These are phyloP conservation scores for Pilophorus perplexus DNA, from an alignment of 2,888 invertebrate species.

Conservation along the genomic window DNA sequence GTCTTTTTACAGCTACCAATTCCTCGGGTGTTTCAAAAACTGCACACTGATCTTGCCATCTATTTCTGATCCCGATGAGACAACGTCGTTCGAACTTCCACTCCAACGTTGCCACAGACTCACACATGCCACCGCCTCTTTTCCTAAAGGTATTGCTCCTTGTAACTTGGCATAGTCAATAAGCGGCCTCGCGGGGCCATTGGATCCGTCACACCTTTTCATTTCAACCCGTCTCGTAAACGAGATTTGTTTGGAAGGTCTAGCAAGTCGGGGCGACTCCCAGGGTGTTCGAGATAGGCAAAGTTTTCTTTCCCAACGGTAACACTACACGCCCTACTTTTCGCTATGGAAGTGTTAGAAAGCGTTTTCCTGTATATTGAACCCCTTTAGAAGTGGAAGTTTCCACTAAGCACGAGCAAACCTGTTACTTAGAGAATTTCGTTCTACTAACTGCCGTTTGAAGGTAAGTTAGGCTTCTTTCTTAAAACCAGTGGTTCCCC, in stretches of 20 bases:
- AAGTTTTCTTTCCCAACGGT: slow-evolving; percentile 7
- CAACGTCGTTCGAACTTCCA: neutral
- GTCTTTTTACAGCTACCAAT: too few species aligned
- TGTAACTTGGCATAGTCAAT: neutral
- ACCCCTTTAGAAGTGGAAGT: neutral
- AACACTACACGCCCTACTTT: neutral
- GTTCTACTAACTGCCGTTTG: too few species aligned
- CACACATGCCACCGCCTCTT: too few species aligned
- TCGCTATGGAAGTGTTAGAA: neutral
- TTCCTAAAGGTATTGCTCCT: neutral
- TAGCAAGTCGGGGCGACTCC: neutral
- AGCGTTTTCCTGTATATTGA: neutral
- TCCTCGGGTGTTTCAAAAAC: too few species aligned
- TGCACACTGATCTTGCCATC: too few species aligned
- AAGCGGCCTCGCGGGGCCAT: neutral
- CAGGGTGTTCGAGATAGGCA: neutral
- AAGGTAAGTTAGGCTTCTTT: too few species aligned
- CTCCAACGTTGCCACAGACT: too few species aligned
- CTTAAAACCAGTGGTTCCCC: too few species aligned
- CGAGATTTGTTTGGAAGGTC: neutral
- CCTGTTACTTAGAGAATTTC: too few species aligned
- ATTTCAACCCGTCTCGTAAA: neutral
- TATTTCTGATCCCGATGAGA: too few species aligned
- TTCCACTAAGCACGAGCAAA: neutral
- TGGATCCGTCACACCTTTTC: neutral